Evolutionary conservation across 2,113 vertebrate species (phyloP).

Genomic region (Ramphastos sulfuratus): DNA sequence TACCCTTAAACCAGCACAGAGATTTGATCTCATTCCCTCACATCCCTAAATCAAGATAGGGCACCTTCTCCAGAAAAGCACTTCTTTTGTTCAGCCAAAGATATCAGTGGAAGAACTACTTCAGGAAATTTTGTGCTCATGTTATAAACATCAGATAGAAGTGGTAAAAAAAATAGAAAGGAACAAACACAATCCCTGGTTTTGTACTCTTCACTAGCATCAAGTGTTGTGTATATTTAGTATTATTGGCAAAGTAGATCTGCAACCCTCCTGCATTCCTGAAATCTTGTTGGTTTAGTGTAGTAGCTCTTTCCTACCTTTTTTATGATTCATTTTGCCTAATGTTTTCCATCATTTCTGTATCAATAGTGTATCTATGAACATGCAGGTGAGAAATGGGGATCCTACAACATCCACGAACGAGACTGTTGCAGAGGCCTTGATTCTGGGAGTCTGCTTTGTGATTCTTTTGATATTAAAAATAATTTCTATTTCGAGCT

Average conservation of each 20-base stretch:
- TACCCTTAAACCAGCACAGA: too few relatives aligned
- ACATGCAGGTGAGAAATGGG: neutral
- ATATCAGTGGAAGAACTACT: neutral
- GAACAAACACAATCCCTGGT: neutral
- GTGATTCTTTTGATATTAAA: neutral
- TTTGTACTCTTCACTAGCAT: neutral
- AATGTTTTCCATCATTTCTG: neutral
- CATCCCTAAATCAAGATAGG: neutral
- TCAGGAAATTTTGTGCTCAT: neutral
- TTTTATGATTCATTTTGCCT: neutral
- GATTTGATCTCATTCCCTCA: neutral
- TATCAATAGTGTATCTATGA: neutral
- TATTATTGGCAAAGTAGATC: neutral
- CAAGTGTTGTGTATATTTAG: neutral
- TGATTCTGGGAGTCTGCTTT: neutral
- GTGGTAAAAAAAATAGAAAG: neutral
- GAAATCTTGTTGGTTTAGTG: accelerated
- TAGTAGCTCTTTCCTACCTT: neutral
- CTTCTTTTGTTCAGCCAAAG: neutral
- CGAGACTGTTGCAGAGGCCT: neutral
- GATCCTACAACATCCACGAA: neutral
- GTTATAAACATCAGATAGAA: neutral
- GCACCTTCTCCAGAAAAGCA: neutral
- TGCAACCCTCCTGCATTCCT: neutral
- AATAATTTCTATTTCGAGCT: neutral